phyloP scores from a whole-genome alignment of 2,888 invertebrate genomes.

The Dysmachus trigonus region DNA sequence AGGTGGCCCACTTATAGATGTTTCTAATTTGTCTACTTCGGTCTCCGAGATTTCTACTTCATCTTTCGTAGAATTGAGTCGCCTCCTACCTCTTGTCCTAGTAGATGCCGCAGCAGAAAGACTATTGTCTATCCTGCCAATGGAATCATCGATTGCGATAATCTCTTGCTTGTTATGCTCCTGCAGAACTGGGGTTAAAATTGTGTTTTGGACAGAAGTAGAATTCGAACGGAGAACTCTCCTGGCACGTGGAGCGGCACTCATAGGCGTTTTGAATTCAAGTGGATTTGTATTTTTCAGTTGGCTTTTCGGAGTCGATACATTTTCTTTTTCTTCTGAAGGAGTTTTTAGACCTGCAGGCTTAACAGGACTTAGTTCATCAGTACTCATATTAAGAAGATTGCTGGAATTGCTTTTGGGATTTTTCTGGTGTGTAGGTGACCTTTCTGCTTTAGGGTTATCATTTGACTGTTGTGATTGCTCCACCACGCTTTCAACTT shows the following conservation, averaged over 20 bases:
- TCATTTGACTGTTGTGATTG: too few relatives aligned
- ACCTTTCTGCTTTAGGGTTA: neutral
- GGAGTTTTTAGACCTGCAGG: neutral
- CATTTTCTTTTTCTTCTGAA: neutral
- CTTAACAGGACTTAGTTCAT: neutral
- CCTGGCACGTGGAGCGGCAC: neutral
- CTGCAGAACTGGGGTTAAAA: neutral
- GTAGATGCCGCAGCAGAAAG: neutral
- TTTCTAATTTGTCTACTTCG: neutral
- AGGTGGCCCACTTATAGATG: neutral
- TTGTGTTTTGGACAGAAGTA: neutral
- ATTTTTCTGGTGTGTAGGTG: neutral
- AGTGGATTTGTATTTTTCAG: neutral
- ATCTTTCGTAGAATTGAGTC: neutral
- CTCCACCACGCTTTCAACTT: neutral
- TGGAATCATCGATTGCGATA: neutral
- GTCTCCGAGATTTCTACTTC: neutral
- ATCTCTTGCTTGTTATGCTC: neutral
- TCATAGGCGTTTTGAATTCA: conserved; percentile 12
- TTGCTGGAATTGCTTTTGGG: neutral
- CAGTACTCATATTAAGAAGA: neutral
- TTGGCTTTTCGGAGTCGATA: neutral
- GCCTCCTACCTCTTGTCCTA: neutral
- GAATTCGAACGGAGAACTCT: neutral
- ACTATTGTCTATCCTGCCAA: neutral